These are phyloP conservation scores for Heliconius sara DNA, from an alignment of 2,888 invertebrate genomes.

Conservation along the genomic window DNA sequence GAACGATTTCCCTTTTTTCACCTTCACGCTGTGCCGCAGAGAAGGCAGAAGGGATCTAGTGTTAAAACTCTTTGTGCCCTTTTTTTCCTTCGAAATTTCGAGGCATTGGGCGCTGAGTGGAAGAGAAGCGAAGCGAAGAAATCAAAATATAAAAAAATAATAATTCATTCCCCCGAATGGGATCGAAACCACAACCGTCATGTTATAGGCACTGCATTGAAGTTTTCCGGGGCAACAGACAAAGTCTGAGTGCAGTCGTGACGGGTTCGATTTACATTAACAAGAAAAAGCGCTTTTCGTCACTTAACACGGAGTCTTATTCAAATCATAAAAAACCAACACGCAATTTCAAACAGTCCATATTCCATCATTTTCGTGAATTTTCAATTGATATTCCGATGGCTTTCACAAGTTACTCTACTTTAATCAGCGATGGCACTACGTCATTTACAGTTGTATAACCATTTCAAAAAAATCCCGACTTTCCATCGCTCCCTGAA, in stretches of 20 bases:
- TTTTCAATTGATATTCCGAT: constrained; percentile 17
- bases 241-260: not conserved
- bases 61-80: too few species aligned
- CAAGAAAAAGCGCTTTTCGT: too few species aligned
- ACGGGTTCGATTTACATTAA: not conserved
- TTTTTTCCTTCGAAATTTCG: too few species aligned
- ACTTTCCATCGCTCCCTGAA: constrained; percentile 10
- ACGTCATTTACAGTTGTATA: constrained; percentile 25
- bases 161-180: too few species aligned
- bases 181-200: too few species aligned
- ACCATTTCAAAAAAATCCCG: constrained; percentile 24
- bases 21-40: too few species aligned
- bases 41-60: too few species aligned
- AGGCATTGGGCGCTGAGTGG: too few species aligned
- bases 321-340: not conserved
- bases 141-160: not conserved
- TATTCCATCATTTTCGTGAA: not conserved
- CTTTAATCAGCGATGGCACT: constrained; percentile 28
- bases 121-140: not conserved
- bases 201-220: too few species aligned
- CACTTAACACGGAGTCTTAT: not conserved
- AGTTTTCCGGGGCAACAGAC: too few species aligned
- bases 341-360: not conserved
- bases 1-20: too few species aligned
- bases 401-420: constrained; percentile 11